Percentiles rank a stretch among this genome's conserved stretches.
Conservation (phyloP, 2,113 vertebrate species). For the Syrrhaptes paradoxus region DNA sequence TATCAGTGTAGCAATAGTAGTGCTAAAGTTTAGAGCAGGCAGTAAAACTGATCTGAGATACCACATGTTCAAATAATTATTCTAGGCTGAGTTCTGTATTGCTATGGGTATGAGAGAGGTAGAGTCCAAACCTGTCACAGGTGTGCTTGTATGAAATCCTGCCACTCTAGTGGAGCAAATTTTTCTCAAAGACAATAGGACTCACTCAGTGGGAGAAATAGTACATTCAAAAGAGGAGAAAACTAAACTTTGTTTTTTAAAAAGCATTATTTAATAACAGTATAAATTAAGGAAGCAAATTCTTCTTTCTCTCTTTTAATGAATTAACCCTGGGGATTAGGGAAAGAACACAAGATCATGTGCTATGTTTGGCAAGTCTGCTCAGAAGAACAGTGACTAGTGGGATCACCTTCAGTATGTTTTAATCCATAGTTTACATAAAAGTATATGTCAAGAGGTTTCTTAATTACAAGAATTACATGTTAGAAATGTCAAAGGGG, state of each 20-base stretch:
- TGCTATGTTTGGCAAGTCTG: neutral
- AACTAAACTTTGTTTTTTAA: neutral
- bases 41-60: neutral
- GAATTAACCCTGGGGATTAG: neutral
- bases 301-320: neutral
- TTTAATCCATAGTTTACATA: neutral
- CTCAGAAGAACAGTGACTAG: neutral
- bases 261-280: neutral
- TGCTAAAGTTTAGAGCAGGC: neutral
- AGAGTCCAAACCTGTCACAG: neutral
- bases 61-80: neutral
- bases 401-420: neutral
- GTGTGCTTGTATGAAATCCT: neutral
- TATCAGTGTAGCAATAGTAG: neutral
- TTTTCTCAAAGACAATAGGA: neutral
- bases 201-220: neutral
- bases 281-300: neutral
- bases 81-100: neutral
- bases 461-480: neutral
- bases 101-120: neutral
- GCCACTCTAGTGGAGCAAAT: neutral
- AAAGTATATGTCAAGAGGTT: neutral
- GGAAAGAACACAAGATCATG: neutral
- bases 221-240: neutral
- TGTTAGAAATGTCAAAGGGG: conserved; percentile 18